Base-by-base conservation (phyloP, 2,888 invertebrate genomes). In the Nasonovia ribisnigri region DNA sequence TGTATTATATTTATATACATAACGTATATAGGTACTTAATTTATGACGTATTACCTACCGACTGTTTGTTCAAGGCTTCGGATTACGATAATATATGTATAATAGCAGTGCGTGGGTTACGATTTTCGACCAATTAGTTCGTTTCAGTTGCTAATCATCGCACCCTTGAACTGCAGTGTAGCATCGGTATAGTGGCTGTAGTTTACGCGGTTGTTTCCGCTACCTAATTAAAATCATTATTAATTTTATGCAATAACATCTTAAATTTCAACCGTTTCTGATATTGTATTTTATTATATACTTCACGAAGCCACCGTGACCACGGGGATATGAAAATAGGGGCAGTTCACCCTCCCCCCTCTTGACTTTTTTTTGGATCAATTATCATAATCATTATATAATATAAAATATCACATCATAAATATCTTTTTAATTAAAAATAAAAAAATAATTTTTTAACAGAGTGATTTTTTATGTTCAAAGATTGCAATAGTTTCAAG, bases 61-160 rank as follows among this genome's bases (percentile, higher is more conserved):
- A 36, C 42, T 88, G 87, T 92, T 92, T 92, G 48, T 60, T 48
- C 60, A 48, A 92, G 42, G 92, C n/a, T 46, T 92, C 87, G 46
- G 48, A 92, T 92, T 92, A 48, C 92, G 36, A 46, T 87, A 46
- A 29, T 86, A 90, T 90, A 36, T n/a, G 24, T 60, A 87, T 60
- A 87, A 48, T n/a, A 88, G 36, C 48, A 3, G 87, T 8, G 1
- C 51, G n/a, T 42, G 77, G 36, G 36, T 77, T 8, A 8, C 36
- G 36, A 26, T 67, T 86, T 87, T 48, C 1, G 36, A 92, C 60
- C 88, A 92, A 87, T 90, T 90, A 84, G 90, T 51, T 26, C 46
- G 3, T 67, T 90, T 77, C 36, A 36, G 24, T 16, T 26, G 42
- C 42, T 51, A 90, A 84, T 90, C 77, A 90, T 90, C 29, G 36